Evolutionary conservation across 2,113 vertebrate genomes (phyloP).

Genomic region (Melanerpes formicivorus): DNA sequence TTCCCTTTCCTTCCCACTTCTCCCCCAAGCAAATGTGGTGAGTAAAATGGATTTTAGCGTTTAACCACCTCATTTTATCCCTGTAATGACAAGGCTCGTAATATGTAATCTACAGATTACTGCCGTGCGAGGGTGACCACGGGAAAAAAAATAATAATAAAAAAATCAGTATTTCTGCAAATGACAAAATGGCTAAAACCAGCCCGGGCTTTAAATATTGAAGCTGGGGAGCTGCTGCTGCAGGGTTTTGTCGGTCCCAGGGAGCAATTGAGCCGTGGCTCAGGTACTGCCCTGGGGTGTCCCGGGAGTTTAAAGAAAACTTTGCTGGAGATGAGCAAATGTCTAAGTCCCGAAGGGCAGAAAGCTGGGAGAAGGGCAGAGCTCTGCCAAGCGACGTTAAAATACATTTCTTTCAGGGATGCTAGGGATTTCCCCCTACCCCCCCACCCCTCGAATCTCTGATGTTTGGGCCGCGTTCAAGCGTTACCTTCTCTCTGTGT

Average conservation of each 20-base stretch:
- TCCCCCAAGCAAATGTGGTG: slow-evolving; percentile 28
- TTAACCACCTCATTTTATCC: slow-evolving; percentile 64
- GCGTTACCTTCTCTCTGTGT: neutral
- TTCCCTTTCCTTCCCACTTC: neutral
- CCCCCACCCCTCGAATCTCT: neutral
- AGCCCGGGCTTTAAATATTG: neutral
- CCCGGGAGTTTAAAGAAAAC: slow-evolving; percentile 17
- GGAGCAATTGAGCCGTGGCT: neutral
- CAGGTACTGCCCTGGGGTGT: slow-evolving; percentile 24
- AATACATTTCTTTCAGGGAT: neutral
- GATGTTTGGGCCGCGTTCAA: neutral
- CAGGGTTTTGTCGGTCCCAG: neutral
- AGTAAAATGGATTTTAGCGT: slow-evolving; percentile 58
- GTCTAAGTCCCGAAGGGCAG: slow-evolving; percentile 30
- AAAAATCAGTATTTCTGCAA: neutral
- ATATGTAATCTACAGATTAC: slow-evolving; percentile 67
- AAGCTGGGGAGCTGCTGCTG: neutral
- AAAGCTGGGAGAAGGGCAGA: neutral
- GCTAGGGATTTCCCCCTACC: neutral
- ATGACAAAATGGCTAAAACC: slow-evolving; percentile 3
- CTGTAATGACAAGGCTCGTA: slow-evolving; percentile 63
- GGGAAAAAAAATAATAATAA: neutral
- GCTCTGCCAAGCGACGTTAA: neutral
- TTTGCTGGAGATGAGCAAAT: neutral
- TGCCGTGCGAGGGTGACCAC: slow-evolving; percentile 51